A percentile compares a stretch with the other conserved stretches of the same genome.
Conservation (phyloP, 2,888 invertebrate genomes). For the Megaustenia siamemsis region DNA sequence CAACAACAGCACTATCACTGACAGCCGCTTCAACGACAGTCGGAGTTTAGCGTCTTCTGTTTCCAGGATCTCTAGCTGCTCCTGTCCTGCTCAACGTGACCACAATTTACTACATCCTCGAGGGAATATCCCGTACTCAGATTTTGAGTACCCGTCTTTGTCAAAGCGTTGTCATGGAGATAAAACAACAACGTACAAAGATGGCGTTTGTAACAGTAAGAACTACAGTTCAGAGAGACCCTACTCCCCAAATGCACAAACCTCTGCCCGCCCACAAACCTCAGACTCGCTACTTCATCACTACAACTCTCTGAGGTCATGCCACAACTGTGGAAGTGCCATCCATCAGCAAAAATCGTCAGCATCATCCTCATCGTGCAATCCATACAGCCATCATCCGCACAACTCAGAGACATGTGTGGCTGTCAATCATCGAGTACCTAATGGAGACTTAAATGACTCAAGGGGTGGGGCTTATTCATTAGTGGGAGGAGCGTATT, state of each 20-base stretch:
- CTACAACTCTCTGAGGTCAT: conserved; percentile 40
- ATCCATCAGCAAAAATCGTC: conserved; percentile 20
- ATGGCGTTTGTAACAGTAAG: conserved; percentile 46
- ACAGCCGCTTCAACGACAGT: conserved; percentile 57
- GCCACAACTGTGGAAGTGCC: conserved; percentile 48
- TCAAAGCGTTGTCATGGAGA: conserved; percentile 34
- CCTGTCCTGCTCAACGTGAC: conserved; percentile 73
- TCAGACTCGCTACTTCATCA: not conserved
- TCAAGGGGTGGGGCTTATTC: conserved; percentile 40
- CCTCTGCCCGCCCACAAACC: conserved; percentile 47
- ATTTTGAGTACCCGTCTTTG: conserved; percentile 63
- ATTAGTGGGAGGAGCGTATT: conserved; percentile 29
- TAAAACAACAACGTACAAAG: conserved; percentile 5
- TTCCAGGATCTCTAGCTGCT: conserved; percentile 74
- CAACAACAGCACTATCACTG: conserved; percentile 46
- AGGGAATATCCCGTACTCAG: conserved; percentile 69
- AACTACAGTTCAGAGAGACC: conserved; percentile 58
- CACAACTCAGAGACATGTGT: not conserved
- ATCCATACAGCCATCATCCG: conserved; percentile 3
- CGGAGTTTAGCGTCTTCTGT: conserved; percentile 71
- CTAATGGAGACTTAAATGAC: conserved; percentile 8
- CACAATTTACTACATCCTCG: conserved; percentile 58
- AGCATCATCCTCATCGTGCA: conserved; percentile 38
- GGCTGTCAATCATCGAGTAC: conserved; percentile 4
- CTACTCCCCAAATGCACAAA: conserved; percentile 66